Conservation (phyloP, 2,888 invertebrate species). For the Leucoptera coffeella region DNA sequence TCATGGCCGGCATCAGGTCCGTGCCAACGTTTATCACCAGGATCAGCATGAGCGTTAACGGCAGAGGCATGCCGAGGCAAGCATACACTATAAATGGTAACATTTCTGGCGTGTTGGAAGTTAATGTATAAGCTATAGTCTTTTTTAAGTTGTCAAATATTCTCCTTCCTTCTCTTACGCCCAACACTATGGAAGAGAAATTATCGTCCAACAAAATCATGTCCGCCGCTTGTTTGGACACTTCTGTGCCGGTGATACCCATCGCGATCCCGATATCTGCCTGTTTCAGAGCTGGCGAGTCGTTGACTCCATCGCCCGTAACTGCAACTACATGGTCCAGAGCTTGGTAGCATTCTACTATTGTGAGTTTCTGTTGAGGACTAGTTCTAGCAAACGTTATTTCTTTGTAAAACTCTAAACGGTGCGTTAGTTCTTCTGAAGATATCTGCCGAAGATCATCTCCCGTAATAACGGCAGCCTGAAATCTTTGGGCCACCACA, state of each 20-base stretch:
- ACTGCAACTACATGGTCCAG: conserved; percentile 77
- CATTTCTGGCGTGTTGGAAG: conserved; percentile 82
- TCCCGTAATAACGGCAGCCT: conserved; percentile 33
- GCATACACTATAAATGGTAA: conserved; percentile 75
- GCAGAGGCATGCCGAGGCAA: conserved; percentile 66
- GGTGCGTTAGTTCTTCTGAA: conserved; percentile 43
- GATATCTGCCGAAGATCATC: conserved; percentile 56
- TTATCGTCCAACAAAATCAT: conserved; percentile 88
- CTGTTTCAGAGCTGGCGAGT: conserved; percentile 80
- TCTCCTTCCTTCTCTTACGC: conserved; percentile 73
- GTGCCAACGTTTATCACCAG: conserved; percentile 75
- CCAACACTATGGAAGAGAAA: conserved; percentile 81
- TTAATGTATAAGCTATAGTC: conserved; percentile 78
- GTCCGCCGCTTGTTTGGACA: conserved; percentile 83
- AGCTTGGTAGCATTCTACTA: conserved; percentile 75
- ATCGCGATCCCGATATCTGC: conserved; percentile 80
- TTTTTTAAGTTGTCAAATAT: conserved; percentile 85
- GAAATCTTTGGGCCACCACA: conserved; percentile 32
- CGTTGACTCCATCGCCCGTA: conserved; percentile 86
- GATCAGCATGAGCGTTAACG: conserved; percentile 53
- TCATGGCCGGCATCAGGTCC: conserved; percentile 73
- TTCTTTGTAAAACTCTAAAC: conserved; percentile 57
- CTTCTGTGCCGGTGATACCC: conserved; percentile 74
- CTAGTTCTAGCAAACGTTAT: conserved; percentile 71
- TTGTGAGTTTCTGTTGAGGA: conserved; percentile 61